phyloP scores from a whole-genome alignment of 2,113 vertebrate genomes.

The Asarcornis scutulata region DNA sequence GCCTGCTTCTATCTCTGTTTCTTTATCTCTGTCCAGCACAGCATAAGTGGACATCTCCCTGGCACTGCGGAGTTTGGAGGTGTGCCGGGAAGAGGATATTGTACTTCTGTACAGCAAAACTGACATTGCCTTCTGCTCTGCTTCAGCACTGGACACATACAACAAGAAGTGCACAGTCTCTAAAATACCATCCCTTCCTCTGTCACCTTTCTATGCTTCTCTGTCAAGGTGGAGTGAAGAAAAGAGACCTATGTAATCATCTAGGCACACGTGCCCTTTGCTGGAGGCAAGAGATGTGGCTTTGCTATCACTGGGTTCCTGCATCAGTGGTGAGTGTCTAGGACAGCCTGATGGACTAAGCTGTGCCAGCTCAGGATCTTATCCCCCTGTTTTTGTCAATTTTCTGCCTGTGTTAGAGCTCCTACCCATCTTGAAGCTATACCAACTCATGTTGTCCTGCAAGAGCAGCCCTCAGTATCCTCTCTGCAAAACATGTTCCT shows the following conservation, averaged over 20 bases:
- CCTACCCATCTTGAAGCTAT: not conserved
- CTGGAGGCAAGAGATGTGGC: not conserved
- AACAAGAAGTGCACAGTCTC: not conserved
- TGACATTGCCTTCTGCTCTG: rapidly evolving
- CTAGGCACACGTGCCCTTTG: not conserved
- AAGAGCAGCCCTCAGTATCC: not conserved
- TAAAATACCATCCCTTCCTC: not conserved
- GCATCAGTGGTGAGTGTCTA: not conserved
- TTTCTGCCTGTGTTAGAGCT: not conserved
- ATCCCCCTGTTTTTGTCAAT: not conserved
- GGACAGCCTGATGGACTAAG: not conserved
- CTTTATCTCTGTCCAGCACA: not conserved
- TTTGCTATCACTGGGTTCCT: not conserved
- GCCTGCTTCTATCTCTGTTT: not conserved
- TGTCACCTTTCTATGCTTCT: not conserved
- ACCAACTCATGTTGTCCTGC: not conserved
- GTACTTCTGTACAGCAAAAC: not conserved
- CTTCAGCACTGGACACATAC: not conserved
- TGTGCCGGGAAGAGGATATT: rapidly evolving
- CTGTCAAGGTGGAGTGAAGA: not conserved
- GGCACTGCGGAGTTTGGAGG: not conserved
- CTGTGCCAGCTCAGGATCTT: not conserved
- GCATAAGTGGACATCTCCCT: not conserved
- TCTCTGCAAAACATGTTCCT: not conserved
- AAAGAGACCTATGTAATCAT: not conserved